Conservation (phyloP, 2,113 vertebrate species). For the Spilogale gracilis region DNA sequence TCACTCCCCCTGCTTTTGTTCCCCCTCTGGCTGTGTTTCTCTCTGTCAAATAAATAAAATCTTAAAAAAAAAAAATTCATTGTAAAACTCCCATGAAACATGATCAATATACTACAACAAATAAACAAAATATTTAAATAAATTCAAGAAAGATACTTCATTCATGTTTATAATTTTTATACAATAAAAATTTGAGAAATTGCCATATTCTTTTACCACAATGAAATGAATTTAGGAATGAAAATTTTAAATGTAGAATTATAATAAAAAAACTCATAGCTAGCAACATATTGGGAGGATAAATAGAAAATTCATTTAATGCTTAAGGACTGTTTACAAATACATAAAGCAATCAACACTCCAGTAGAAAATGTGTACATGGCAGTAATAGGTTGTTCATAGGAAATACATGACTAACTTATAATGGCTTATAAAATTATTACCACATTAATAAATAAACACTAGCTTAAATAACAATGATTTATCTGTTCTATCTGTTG, state of each 20-base stretch:
- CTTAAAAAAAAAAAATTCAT: background rate
- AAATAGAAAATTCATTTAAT: background rate
- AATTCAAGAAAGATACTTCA: background rate
- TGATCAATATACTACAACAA: background rate
- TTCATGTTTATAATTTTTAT: background rate
- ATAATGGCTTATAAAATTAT: background rate
- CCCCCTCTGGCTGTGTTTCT: no score
- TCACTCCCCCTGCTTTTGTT: no score
- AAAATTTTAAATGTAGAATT: background rate
- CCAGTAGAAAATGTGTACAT: background rate
- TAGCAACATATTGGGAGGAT: background rate
- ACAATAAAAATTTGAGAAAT: background rate
- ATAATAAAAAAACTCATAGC: background rate
- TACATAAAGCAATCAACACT: background rate
- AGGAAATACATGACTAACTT: background rate
- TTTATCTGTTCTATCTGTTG: background rate
- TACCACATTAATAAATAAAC: background rate
- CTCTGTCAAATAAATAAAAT: no score
- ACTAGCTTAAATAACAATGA: background rate
- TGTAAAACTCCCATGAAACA: background rate
- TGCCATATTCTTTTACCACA: background rate
- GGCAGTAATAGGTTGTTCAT: background rate
- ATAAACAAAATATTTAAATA: background rate
- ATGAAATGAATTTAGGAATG: background rate
- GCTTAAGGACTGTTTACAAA: background rate